A percentile compares a stretch with the other conserved stretches of the same genome.
phyloP scores from a whole-genome alignment of 2,113 vertebrate genomes.

The Chlorodrepanis virens region DNA sequence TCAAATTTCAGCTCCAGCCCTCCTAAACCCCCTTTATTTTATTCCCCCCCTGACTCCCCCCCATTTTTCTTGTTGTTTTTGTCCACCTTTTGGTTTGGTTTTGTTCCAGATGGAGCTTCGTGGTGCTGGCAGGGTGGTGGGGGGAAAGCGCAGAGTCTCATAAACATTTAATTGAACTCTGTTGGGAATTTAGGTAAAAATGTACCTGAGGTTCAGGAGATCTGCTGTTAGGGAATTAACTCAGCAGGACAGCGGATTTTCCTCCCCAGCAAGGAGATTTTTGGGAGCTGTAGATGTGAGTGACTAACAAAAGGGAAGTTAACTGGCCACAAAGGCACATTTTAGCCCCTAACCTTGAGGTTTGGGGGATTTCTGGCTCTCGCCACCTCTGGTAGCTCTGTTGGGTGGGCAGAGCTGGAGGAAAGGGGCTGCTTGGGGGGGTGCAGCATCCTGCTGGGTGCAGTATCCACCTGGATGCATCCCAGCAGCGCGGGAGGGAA shows the following conservation, averaged over 20 bases:
- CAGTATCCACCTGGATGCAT: neutral
- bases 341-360: neutral
- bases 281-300: constrained; percentile 46
- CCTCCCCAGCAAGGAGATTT: constrained; percentile 45
- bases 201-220: constrained; percentile 88
- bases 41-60: neutral
- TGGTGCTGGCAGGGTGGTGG: constrained; percentile 82
- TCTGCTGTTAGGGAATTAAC: constrained; percentile 69
- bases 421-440: neutral
- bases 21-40: constrained; percentile 27
- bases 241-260: constrained; percentile 30
- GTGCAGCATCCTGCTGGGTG: neutral
- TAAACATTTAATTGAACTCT: constrained; percentile 93
- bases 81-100: constrained; percentile 55
- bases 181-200: constrained; percentile 95
- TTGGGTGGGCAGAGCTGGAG: neutral
- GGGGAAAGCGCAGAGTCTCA: constrained; percentile 86
- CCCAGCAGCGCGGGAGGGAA: neutral
- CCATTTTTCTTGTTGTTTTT: neutral
- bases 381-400: accelerated
- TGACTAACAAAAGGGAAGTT: constrained; percentile 55
- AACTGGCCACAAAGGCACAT: constrained; percentile 61
- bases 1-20: neutral
- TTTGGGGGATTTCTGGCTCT: neutral
- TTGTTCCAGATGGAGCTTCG: constrained; percentile 89